A percentile compares a stretch with the other conserved stretches of the same genome.
Conservation (phyloP, 2,113 vertebrate species). For the Eclectus roratus region DNA sequence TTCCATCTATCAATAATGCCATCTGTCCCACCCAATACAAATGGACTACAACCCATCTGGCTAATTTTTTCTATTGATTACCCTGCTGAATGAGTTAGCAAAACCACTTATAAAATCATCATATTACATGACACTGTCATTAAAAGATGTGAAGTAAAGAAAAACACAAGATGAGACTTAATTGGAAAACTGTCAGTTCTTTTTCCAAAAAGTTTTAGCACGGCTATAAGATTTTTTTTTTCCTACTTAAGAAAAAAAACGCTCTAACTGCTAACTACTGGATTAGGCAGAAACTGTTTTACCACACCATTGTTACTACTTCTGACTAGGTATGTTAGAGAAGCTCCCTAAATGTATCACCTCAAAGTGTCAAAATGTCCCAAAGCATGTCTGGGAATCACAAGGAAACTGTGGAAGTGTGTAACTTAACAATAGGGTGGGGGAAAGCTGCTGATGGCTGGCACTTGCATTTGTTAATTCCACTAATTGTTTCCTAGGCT, state of each 20-base stretch:
- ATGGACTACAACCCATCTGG: constrained; percentile 73
- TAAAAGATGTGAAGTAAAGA: constrained; percentile 64
- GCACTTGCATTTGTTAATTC: neutral
- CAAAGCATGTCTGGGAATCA: neutral
- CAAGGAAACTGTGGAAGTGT: neutral
- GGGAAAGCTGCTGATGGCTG: neutral
- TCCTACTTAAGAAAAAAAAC: neutral
- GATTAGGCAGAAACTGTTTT: neutral
- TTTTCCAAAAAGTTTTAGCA: constrained; percentile 69
- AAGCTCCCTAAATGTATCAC: neutral
- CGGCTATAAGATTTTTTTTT: neutral
- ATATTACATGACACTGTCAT: constrained; percentile 70
- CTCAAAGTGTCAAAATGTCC: neutral
- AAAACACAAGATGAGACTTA: constrained; percentile 75
- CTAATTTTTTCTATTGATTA: constrained; percentile 74
- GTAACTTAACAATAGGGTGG: neutral
- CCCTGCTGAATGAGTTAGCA: constrained; percentile 72
- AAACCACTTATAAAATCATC: constrained; percentile 69
- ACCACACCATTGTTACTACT: neutral
- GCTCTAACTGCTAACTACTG: constrained; percentile 18
- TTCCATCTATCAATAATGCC: constrained; percentile 79
- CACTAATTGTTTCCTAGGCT: neutral
- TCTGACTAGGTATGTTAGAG: neutral
- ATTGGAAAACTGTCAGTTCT: constrained; percentile 71
- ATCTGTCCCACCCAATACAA: constrained; percentile 77